These are phyloP conservation scores for Limulus polyphemus DNA, from an alignment of 2,888 invertebrate genomes.

Conservation along the genomic window DNA sequence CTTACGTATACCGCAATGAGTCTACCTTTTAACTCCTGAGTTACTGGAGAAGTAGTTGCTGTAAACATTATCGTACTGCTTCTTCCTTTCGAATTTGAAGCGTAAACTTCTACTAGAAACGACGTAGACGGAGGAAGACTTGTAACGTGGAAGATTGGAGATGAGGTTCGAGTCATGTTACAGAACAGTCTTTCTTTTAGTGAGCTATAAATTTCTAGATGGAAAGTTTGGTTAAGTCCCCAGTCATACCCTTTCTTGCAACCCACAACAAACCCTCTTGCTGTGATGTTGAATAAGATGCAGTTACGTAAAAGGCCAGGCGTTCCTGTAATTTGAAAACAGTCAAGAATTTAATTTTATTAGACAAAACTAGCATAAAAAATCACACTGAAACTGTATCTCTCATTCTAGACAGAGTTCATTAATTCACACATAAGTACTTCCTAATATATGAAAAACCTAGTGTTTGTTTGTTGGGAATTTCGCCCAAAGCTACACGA, in stretches of 20 bases:
- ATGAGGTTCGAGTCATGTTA: conserved; percentile 53
- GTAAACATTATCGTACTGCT: conserved; percentile 69
- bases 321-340: conserved; percentile 49
- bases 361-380: no score
- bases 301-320: conserved; percentile 91
- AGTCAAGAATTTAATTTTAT: no score
- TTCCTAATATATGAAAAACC: no score
- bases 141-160: conserved; percentile 59
- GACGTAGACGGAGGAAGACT: conserved; percentile 59
- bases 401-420: no score
- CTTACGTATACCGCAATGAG: no score
- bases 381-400: no score
- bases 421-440: no score
- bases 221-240: conserved; percentile 70
- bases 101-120: conserved; percentile 61
- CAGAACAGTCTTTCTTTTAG: conserved; percentile 54
- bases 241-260: conserved; percentile 84
- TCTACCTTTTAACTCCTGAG: conserved; percentile 19
- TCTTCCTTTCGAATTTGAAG: conserved; percentile 69
- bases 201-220: conserved; percentile 55
- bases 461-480: no score
- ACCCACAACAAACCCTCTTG: conserved; percentile 64
- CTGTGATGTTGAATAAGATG: conserved; percentile 69
- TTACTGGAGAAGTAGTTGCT: conserved; percentile 48
- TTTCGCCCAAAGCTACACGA: no score